Base-by-base conservation (phyloP, 1,140 invertebrate species). In the Caenorhabditis remanei region DNA sequence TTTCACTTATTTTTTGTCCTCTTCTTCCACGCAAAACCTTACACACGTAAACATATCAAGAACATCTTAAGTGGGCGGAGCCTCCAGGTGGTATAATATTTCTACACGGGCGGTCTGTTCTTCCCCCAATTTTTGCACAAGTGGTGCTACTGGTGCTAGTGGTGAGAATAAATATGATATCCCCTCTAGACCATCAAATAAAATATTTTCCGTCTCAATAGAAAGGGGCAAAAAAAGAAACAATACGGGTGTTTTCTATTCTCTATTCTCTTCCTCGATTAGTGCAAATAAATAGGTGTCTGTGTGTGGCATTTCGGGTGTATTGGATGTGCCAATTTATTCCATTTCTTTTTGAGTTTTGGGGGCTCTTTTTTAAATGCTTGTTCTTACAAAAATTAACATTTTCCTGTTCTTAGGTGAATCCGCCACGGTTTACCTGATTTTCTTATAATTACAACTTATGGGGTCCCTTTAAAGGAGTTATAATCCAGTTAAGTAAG, bases 31-130 rank as follows among this genome's bases (percentile, higher is more conserved):
- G 3, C 16, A 7, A 11, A 24, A 63, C 24, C 24, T 16, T 58
- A 40, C 65, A 71, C 65, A 40, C 46, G 65, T 71, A 46, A 43
- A 71, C 65, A 71, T 63, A 63, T 71, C 71, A 79, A 24, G 71
- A 53, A 48, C 71, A 50, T 11, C n/a, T 0, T 9, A 21, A 50
- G 46, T 14, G 71, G 67, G 71, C 46, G 71, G 71, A 79, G 46
- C 71, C 21, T 2, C n/a, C 14, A n/a, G n/a, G n/a, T 58, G 13
- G 14, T 32, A 40, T 63, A 40, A 40, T 63, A 63, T 63, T 58
- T 53, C 50, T 53, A 19, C 56, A 14, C 14, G 14, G 56, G 7
- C 14, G n/a, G 1, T 58, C n/a, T 7, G n/a, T n/a, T n/a, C n/a
- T 19, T 14, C 0, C n/a, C 14, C 19, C 3, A 7, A 58, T 58